Evolutionary conservation across 2,113 vertebrate species (phyloP), one percentile per base, ranked within the genome.

Genomic region (Aramus guarauna): DNA sequence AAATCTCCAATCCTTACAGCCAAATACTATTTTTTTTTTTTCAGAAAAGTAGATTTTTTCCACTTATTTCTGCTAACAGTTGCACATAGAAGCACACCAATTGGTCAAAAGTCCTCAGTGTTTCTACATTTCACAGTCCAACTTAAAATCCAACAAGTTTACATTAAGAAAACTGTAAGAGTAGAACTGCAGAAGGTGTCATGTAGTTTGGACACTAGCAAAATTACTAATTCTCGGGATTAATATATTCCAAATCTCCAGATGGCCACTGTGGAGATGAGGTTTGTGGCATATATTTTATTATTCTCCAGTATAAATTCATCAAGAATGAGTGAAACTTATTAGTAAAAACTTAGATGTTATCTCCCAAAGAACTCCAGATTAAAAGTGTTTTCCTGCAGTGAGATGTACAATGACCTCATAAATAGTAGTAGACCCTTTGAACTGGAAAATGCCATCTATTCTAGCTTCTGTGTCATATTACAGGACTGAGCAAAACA

Each of bases 391-490:
- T 77, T 92, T 88, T 76, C 53, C 48, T 86, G n/a, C 58, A 73
- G 67, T 48, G 34, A 90, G 74, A 95, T 27, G 32, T 63, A 81
- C 53, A 66, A 24, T 69, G 78, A 85, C 48, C 52, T 93, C 80
- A 93, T 75, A 92, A 85, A 83, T 89, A 83, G 56, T 60, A 89
- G 90, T 9, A 85, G 53, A 74, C 15, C 45, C 55, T 86, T 74
- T 94, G 82, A 89, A 89, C 21, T 79, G 69, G 76, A 92, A 96
- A 97, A 93, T 39, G 74, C 32, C 62, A 94, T 24, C 56, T 89
- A 56, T n/a, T 85, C 30, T 47, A 84, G 41, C 77, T 88, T 78
- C 58, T 78, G n/a, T 47, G 20, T 19, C 88, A 68, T 53, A 71
- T n/a, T 45, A 63, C 30, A 90, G n/a, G 26, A 48, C 43, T 26